Evolutionary conservation across 2,888 invertebrate genomes (phyloP).

Genomic region (Parnassius smintheus): DNA sequence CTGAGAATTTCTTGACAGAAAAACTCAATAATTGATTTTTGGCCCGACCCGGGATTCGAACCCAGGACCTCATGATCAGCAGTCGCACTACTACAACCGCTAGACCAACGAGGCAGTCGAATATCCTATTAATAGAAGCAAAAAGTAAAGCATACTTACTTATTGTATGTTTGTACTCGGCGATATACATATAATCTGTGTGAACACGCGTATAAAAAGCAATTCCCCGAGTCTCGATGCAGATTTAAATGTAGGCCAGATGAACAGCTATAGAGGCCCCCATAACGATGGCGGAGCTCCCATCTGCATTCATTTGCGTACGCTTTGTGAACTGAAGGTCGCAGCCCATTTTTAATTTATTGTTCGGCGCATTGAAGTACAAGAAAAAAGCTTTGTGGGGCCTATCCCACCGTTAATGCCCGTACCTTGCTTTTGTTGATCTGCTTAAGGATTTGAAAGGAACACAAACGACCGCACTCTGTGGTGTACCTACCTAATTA

Average conservation of each 20-base stretch:
- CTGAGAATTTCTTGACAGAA: too few species aligned
- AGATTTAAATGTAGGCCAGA: constrained; percentile 11
- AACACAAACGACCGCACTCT: not conserved
- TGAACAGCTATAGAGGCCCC: constrained; percentile 18
- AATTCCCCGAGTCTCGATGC: constrained; percentile 4
- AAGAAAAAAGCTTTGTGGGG: constrained; percentile 5
- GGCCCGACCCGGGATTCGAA: too few species aligned
- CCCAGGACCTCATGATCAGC: too few species aligned
- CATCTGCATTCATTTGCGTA: constrained; percentile 18
- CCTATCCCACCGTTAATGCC: too few species aligned
- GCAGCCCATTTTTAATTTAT: constrained; percentile 2
- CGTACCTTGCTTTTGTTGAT: not conserved
- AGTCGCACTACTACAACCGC: too few species aligned
- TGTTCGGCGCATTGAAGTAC: not conserved
- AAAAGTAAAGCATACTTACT: too few species aligned
- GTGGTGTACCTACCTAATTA: too few species aligned
- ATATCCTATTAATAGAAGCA: too few species aligned
- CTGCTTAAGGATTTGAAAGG: not conserved
- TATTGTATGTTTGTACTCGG: too few species aligned
- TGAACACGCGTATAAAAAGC: constrained; percentile 8
- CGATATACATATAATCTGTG: constrained; percentile 3
- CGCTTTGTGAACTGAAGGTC: not conserved
- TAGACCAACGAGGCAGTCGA: too few species aligned
- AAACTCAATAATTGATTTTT: too few species aligned
- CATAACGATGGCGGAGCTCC: constrained; percentile 4